Evolutionary conservation across 2,797 vertebrate species (phyloP), one percentile per base, ranked within the genome.

Genomic region (Bradypodion pumilum): DNA sequence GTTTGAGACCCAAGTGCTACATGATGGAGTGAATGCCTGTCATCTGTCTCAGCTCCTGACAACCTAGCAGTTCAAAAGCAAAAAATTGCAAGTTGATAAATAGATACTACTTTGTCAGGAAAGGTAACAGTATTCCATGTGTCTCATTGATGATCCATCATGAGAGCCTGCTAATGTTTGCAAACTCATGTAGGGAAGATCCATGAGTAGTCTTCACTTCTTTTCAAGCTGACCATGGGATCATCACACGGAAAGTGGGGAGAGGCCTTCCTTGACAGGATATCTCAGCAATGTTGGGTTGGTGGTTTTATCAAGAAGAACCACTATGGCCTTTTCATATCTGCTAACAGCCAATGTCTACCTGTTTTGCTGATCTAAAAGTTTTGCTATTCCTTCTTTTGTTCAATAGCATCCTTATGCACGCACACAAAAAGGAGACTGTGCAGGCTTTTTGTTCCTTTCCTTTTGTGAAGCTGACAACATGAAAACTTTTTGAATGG

Each of bases 401-500:
- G 86, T 59, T 84, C 82, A 85, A 79, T 52, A 89, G 78, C 37
- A 89, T 25, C 72, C 56, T 79, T 56, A 66, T 62, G 86, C 90
- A 74, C 2, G 21, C 32, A 79, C 21, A 21, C 7, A 40, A 23
- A 27, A 32, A 27, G 19, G 25, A 35, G 15, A 40, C 86, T 86
- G 87, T 88, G 77, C 83, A 81, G 15, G 79, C 88, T 93, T 95
- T 95, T 73, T 94, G 89, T 94, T 94, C 93, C 83, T 85, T 94
- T 90, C 93, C 92, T 88, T 91, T 94, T 90, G 92, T 8, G 79
- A 37, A 78, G 81, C 80, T 89, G 83, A 93, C 89, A 90, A 85
- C 86, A 92, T 89, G 83, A 84, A 93, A 92, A 89, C 81, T 82
- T 70, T 91, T 90, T 90, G 89, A 92, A 87, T 9, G 35, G 86